These are phyloP conservation scores for Paracanthobrama guichenoti DNA, from an alignment of 2,113 vertebrate genomes.

Conservation along the genomic window DNA sequence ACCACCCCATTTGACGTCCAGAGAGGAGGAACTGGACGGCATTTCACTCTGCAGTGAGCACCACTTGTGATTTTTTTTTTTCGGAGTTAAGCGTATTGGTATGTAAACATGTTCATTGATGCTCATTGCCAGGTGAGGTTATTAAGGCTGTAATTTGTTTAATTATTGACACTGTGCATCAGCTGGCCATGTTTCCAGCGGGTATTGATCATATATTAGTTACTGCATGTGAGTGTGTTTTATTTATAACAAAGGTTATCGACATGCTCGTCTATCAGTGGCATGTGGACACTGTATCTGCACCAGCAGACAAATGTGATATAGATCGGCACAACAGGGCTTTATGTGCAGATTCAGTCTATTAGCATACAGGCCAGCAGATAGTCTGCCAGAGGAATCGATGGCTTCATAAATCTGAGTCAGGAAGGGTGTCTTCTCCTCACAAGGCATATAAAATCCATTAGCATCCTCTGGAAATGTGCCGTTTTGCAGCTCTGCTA, in stretches of 20 bases:
- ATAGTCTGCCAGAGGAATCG: conserved; percentile 66
- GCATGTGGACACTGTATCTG: conserved; percentile 61
- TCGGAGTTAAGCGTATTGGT: too few species aligned
- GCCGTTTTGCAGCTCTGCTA: conserved; percentile 44
- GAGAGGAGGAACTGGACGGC: too few species aligned
- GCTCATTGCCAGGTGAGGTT: conserved; percentile 1
- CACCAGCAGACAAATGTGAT: conserved; percentile 71
- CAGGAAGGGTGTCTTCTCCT: conserved; percentile 66
- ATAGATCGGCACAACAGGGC: conserved; percentile 70
- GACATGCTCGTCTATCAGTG: conserved; percentile 69
- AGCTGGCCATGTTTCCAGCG: conserved; percentile 44
- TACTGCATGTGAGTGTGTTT: conserved; percentile 57
- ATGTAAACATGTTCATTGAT: background rate
- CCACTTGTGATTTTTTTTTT: too few species aligned
- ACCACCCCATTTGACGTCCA: too few species aligned
- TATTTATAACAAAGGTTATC: conserved; percentile 73
- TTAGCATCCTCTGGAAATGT: conserved; percentile 55
- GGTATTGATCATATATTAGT: conserved; percentile 54
- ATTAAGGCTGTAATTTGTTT: conserved; percentile 49
- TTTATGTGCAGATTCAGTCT: conserved; percentile 71
- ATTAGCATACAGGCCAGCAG: conserved; percentile 76
- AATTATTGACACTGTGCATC: conserved; percentile 48
- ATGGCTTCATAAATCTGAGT: conserved; percentile 72
- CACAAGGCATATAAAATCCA: conserved; percentile 67
- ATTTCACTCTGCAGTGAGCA: too few species aligned